Percentiles rank a stretch among this genome's conserved stretches.
Evolutionary conservation across 92 coral and sea anemone species (phyloP).

Genomic region (Pocillopora meandrina): DNA sequence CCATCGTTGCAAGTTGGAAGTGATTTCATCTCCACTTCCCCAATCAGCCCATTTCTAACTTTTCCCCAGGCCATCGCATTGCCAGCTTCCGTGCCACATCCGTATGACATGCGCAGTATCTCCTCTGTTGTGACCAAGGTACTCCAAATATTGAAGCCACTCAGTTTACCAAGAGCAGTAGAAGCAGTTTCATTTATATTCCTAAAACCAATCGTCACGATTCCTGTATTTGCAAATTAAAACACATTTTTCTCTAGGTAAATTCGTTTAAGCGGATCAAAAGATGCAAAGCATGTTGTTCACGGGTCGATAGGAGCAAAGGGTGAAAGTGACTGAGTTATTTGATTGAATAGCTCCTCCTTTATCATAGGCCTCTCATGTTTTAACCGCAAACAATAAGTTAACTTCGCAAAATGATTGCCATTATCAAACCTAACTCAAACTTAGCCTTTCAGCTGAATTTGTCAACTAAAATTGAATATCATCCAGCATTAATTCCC

Average conservation of each 20-base stretch:
- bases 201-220: slow-evolving; percentile 28
- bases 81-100: slow-evolving; percentile 51
- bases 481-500: no score
- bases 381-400: no score
- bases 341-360: no score
- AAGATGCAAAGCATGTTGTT: no score
- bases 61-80: slow-evolving; percentile 32
- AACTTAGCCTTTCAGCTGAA: no score
- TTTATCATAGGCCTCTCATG: no score
- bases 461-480: no score
- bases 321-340: no score
- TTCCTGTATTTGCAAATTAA: not conserved
- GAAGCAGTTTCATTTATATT: not conserved
- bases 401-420: no score
- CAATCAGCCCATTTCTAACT: slow-evolving; percentile 16
- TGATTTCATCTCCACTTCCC: not conserved
- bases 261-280: not conserved
- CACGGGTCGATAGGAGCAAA: no score
- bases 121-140: slow-evolving; percentile 16
- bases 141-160: slow-evolving; percentile 48
- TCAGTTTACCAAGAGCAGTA: slow-evolving; percentile 13
- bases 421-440: no score
- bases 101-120: slow-evolving; percentile 58
- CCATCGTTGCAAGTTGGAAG: slow-evolving; percentile 2
- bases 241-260: not conserved